Evolutionary conservation across 2,113 vertebrate genomes (phyloP), one percentile per base, ranked within the genome.

Genomic region (Anhinga rufa): DNA sequence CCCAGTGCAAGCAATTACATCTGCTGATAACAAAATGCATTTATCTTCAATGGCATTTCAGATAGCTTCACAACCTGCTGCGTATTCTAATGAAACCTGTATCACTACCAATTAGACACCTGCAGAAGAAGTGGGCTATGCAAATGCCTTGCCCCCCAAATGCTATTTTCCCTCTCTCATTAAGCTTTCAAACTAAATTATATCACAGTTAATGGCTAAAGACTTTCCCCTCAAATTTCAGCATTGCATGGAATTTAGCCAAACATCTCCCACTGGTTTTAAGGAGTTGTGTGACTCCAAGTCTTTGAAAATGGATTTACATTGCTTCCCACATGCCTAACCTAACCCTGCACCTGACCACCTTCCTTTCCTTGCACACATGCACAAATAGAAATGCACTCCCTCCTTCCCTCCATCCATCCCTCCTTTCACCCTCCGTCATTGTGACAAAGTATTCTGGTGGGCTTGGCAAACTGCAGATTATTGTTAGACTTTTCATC

Each of bases 41-140:
- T 93, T 92, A 74, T 89, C 61, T 82, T 89, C 57, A 69, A 74
- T 78, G 93, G 69, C 91, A 89, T 93, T 93, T 90, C 69, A 91
- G 77, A 74, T 95, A 88, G 78, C 81, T 94, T 76, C 84, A 95
- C 82, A 95, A 82, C 90, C 88, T 96, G 84, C 91, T 94, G 79
- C 5, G 68, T 95, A 87, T 92, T 91, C 86, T 95, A 97, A 97
- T 97, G 94, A 97, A 95, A 93, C 92, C 62, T 68, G 52, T 81
- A 94, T 80, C 90, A n/a, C 89, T 92, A 86, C 86, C 94, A 96
- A 87, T 97, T 97, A 97, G 84, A 94, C 80, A 98, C 86, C 95
- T 95, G 91, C 81, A 94, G 80, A 94, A 91, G 57, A 97, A 94
- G 70, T n/a, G 17, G 82, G 82, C 89, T 97, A 80, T 96, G 95